Evolutionary conservation across 1,140 invertebrate genomes (phyloP).

Genomic region (Pseudomyrmex flavicornis): DNA sequence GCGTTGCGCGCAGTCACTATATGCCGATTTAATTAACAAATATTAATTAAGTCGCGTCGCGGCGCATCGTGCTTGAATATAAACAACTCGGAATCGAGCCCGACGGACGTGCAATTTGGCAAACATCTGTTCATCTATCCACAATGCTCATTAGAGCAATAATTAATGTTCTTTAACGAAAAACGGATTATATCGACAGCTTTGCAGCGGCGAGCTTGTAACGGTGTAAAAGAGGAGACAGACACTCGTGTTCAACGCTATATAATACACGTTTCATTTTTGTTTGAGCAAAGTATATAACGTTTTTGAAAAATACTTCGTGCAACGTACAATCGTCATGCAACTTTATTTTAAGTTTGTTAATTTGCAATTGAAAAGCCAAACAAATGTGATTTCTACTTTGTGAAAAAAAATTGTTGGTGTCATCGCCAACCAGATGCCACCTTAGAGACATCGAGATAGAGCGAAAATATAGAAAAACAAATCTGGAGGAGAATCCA

Average conservation of each 20-base stretch:
- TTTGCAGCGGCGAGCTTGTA: neutral
- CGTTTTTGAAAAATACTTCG: neutral
- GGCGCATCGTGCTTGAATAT: neutral
- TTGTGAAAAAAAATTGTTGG: neutral
- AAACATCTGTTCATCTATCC: conserved; percentile 49
- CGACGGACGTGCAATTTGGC: conserved; percentile 41
- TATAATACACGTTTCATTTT: neutral
- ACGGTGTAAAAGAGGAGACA: too few relatives aligned
- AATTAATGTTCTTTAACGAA: conserved; percentile 31
- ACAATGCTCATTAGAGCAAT: conserved; percentile 49
- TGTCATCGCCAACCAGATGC: neutral
- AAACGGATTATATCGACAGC: conserved; percentile 25
- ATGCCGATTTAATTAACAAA: conserved; percentile 58
- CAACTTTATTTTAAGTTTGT: too few relatives aligned
- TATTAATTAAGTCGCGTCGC: conserved; percentile 57
- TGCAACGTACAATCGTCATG: neutral
- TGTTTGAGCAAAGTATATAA: neutral
- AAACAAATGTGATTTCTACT: too few relatives aligned
- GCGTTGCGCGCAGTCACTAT: conserved; percentile 14
- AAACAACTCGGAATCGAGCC: conserved; percentile 35
- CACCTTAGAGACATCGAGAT: neutral
- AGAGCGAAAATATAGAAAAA: neutral
- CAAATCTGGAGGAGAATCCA: conserved; percentile 7
- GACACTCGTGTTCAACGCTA: too few relatives aligned
- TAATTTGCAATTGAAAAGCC: too few relatives aligned